A percentile compares a stretch with the other conserved stretches of the same genome.
Evolutionary conservation across 92 coral and sea anemone species (phyloP).

Genomic region (Anthopleura xanthogrammica): DNA sequence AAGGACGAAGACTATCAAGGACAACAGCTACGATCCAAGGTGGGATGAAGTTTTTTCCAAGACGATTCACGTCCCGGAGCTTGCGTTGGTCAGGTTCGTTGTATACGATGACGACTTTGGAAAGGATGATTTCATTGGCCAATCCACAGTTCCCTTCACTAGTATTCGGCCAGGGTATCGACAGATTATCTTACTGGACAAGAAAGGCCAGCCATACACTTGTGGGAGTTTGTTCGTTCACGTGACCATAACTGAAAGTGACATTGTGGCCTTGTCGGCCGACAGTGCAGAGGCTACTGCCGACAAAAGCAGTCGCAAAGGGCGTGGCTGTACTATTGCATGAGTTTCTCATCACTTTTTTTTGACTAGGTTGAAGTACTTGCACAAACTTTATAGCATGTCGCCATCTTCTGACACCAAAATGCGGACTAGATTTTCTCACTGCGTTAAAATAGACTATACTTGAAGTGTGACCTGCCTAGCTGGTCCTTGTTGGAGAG

Average conservation of each 20-base stretch:
- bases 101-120: slow-evolving; percentile 71
- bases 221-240: slow-evolving; percentile 62
- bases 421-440: not conserved
- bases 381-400: not conserved
- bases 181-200: slow-evolving; percentile 50
- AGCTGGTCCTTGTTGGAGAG: no score
- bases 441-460: no score
- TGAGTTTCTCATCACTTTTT: not conserved
- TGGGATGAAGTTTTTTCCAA: slow-evolving; percentile 58
- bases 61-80: slow-evolving; percentile 53
- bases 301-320: not conserved
- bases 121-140: slow-evolving; percentile 71
- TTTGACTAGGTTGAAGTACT: not conserved
- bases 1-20: slow-evolving; percentile 50
- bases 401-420: not conserved
- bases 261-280: not conserved
- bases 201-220: slow-evolving; percentile 44
- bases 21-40: slow-evolving; percentile 69
- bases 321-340: not conserved
- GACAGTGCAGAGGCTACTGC: not conserved
- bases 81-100: slow-evolving; percentile 66
- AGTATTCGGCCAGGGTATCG: slow-evolving; percentile 65
- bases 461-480: no score
- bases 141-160: slow-evolving; percentile 53
- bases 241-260: slow-evolving; percentile 42